Conservation (phyloP, 2,113 vertebrate genomes). For the Pterophyllum scalare region DNA sequence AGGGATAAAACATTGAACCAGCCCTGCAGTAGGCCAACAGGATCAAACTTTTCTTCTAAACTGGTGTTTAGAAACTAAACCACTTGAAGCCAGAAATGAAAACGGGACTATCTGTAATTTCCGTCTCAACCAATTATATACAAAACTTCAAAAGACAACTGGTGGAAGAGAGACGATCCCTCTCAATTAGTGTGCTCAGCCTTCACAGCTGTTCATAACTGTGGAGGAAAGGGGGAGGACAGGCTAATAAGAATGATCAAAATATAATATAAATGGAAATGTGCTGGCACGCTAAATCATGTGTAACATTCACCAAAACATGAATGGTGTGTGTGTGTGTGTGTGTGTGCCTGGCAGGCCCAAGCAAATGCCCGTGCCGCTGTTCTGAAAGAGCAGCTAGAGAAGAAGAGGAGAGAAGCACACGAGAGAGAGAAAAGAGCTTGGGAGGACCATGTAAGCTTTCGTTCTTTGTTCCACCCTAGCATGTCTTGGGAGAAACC, state of each 20-base stretch:
- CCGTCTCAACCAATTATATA: neutral
- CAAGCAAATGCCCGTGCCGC: constrained; percentile 90
- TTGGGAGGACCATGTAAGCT: constrained; percentile 95
- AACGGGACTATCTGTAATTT: neutral
- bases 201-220: neutral
- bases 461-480: neutral
- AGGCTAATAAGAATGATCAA: neutral
- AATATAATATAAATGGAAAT: neutral
- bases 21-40: neutral
- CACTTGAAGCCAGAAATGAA: neutral
- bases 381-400: constrained; percentile 92
- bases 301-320: neutral
- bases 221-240: neutral
- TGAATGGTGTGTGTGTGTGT: neutral
- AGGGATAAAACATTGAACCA: neutral
- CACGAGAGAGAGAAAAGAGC: constrained; percentile 91
- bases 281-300: neutral
- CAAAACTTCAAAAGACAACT: neutral
- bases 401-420: constrained; percentile 91
- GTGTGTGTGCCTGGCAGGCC: constrained; percentile 75
- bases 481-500: neutral
- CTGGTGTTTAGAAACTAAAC: neutral
- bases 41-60: neutral
- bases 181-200: neutral
- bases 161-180: neutral